These are phyloP conservation scores for Oryzias celebensis DNA, from an alignment of 2,113 vertebrate species.

Conservation along the genomic window DNA sequence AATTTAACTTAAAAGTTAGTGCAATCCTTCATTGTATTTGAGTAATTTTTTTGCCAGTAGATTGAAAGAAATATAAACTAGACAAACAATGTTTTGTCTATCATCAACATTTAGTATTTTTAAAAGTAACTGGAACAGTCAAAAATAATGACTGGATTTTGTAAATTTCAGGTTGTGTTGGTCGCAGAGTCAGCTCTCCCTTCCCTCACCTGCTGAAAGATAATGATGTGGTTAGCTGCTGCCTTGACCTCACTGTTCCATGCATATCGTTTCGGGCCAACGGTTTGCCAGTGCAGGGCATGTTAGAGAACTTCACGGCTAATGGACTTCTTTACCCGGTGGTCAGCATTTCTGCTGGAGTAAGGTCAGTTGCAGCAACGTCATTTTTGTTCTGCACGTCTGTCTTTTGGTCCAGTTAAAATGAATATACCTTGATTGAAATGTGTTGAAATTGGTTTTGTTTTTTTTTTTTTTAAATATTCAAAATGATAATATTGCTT, in stretches of 20 bases:
- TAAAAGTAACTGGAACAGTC: neutral
- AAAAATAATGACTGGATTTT: neutral
- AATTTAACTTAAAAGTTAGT: too few species aligned
- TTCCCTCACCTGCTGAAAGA: slow-evolving; percentile 86
- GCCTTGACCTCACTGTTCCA: slow-evolving; percentile 85
- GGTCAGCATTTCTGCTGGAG: slow-evolving; percentile 93
- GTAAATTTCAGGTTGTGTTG: slow-evolving; percentile 82
- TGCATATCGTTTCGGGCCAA: slow-evolving; percentile 96
- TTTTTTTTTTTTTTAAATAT: neutral
- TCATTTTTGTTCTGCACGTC: neutral
- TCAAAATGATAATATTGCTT: neutral
- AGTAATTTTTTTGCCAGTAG: too few species aligned
- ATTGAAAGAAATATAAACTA: neutral
- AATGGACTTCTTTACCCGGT: slow-evolving; percentile 90
- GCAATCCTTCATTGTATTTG: too few species aligned
- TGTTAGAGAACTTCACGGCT: slow-evolving; percentile 92
- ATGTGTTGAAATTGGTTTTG: neutral
- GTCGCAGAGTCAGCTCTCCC: slow-evolving; percentile 87
- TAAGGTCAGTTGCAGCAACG: slow-evolving; percentile 79
- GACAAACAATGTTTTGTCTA: neutral
- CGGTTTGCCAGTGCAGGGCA: slow-evolving; percentile 94
- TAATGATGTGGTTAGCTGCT: slow-evolving; percentile 94
- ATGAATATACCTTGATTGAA: neutral
- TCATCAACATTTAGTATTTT: neutral
- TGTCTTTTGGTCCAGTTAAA: neutral